A percentile compares a stretch with the other conserved stretches of the same genome.
Evolutionary conservation across 2,888 invertebrate species (phyloP).

Genomic region (Mesoligia furuncula): DNA sequence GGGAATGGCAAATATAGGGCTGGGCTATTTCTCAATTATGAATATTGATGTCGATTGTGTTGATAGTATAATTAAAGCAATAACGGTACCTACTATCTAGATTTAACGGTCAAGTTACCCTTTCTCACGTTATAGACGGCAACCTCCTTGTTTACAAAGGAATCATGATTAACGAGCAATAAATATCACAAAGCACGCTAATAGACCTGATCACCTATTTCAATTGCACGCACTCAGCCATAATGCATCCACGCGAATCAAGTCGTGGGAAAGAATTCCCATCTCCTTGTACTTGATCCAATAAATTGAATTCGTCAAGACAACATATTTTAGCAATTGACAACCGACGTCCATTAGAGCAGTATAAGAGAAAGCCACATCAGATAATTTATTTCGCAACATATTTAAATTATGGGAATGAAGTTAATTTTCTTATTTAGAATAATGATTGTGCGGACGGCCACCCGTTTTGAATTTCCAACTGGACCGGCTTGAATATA

Average conservation of each 20-base stretch:
- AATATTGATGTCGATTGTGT: constrained; percentile 28
- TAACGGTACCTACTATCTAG: constrained; percentile 15
- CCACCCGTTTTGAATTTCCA: constrained; percentile 87
- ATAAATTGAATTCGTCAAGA: constrained; percentile 86
- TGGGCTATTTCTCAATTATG: constrained; percentile 20
- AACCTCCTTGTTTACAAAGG: constrained; percentile 34
- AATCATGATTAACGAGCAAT: constrained; percentile 56
- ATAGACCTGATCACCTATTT: constrained; percentile 67
- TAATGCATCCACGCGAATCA: constrained; percentile 66
- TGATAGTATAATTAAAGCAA: constrained; percentile 34
- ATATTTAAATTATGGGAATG: constrained; percentile 90
- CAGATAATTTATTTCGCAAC: constrained; percentile 67
- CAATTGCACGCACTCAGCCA: constrained; percentile 67
- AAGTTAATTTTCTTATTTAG: constrained; percentile 89
- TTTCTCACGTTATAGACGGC: constrained; percentile 40
- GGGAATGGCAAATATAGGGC: constrained; percentile 39
- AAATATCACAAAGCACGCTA: constrained; percentile 62
- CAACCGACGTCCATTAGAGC: constrained; percentile 81
- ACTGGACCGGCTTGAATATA: constrained; percentile 82
- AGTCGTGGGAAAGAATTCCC: constrained; percentile 80
- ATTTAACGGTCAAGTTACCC: constrained; percentile 50
- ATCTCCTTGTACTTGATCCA: constrained; percentile 74
- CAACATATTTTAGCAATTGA: constrained; percentile 84
- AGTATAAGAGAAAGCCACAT: constrained; percentile 70
- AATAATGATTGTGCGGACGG: constrained; percentile 86